Evolutionary conservation across 2,888 invertebrate genomes (phyloP), one percentile per base, ranked within the genome.

Genomic region (Cistogaster globosa): DNA sequence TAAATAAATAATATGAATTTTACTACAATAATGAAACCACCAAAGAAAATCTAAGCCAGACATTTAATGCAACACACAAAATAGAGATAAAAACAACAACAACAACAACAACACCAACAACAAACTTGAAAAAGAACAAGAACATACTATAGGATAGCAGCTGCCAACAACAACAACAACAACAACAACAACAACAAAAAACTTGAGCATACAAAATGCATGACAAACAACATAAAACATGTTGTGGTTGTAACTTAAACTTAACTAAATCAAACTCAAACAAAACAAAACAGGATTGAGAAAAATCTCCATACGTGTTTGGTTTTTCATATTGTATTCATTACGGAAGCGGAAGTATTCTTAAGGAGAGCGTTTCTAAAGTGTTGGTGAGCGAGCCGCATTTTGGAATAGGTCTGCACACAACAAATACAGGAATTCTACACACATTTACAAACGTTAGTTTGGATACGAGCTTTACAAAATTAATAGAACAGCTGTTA

Each of bases 41-140:
- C 57, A 86, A 81, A 79, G 80, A 86, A 89, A 89, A 89, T 89
- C 88, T 89, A 90, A 90, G 89, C 89, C 89, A 89, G 89, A 90
- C 86, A 87, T 67, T 74, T 80, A 72, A 55, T 87, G 78, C 42
- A 79, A 87, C 79, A 74, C 20, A 45, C 86, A 86, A 48, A 18
- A 68, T 9, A 48, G 20, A 16, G 5, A 67, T 26, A 53, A 62
- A 58, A 36, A 67, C 16, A 77, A 63, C 83, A 87, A 76, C 65
- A 76, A 62, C 32, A 74, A 8, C 48, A 36, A 67, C 16, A 77
- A 63, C 83, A 87, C 74, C 65, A 76, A 62, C 32, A 74, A 8
- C 48, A 20, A 62, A 18, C 16, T 6, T 51, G 6, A 48, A 68
- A 69, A 82, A 79, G 79, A 83, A 71, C 51, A 22, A 74, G 53